phyloP scores from a whole-genome alignment of 2,888 invertebrate species.

The Noctua janthe region DNA sequence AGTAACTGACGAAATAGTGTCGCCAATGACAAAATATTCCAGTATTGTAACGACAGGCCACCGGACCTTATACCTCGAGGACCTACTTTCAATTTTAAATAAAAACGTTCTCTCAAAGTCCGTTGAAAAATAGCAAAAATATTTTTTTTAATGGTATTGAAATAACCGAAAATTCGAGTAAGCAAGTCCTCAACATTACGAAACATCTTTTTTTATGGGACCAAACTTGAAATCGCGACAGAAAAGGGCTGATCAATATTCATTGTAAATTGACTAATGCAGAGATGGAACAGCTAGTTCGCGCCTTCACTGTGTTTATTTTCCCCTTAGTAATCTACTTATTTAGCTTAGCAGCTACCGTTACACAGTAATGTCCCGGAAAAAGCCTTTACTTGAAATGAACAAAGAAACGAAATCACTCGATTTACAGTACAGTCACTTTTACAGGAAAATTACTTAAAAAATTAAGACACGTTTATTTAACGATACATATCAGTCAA shows the following conservation, averaged over 20 bases:
- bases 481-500: not conserved
- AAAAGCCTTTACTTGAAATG: not conserved
- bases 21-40: conserved; percentile 21
- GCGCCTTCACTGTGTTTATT: no score
- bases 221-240: not conserved
- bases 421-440: not conserved
- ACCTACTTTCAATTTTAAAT: conserved; percentile 32
- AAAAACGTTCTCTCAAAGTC: not conserved
- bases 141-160: not conserved
- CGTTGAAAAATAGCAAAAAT: no score
- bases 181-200: not conserved
- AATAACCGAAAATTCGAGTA: not conserved
- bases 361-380: no score
- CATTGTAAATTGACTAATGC: not conserved
- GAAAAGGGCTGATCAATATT: not conserved
- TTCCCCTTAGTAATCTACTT: no score
- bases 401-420: not conserved
- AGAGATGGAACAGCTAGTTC: not conserved
- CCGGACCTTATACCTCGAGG: not conserved
- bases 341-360: no score
- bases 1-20: not conserved
- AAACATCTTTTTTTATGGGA: not conserved
- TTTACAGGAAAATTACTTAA: not conserved
- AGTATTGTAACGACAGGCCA: not conserved
- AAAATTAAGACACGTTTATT: not conserved